These are phyloP conservation scores for Lypha dubia DNA, from an alignment of 2,888 invertebrate species.

Conservation along the genomic window DNA sequence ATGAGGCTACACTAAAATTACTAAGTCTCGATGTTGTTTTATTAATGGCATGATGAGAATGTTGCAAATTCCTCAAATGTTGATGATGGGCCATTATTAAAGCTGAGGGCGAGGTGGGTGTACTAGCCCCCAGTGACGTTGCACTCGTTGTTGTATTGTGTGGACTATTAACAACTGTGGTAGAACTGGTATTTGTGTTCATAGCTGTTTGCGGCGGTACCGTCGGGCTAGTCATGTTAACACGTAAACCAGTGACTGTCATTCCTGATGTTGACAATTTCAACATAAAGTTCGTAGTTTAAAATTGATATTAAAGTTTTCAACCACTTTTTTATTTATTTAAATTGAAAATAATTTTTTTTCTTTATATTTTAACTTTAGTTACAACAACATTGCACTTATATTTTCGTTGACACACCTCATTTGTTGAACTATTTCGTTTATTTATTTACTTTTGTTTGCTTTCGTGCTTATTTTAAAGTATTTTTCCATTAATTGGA, in stretches of 20 bases:
- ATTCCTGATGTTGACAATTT: constrained; percentile 83
- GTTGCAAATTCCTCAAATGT: constrained; percentile 75
- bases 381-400: constrained; percentile 74
- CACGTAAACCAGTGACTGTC: constrained; percentile 87
- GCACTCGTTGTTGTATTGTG: constrained; percentile 64
- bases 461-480: constrained; percentile 31
- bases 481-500: constrained; percentile 66
- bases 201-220: constrained; percentile 83
- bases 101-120: constrained; percentile 80
- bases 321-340: constrained; percentile 31
- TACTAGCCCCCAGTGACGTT: constrained; percentile 56
- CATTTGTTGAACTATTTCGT: constrained; percentile 2
- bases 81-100: constrained; percentile 79
- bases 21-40: constrained; percentile 88
- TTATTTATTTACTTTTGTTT: constrained; percentile 20
- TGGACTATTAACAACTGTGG: constrained; percentile 71
- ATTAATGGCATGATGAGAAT: constrained; percentile 79
- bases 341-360: not conserved
- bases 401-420: constrained; percentile 32
- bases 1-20: constrained; percentile 93
- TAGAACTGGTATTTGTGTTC: constrained; percentile 75
- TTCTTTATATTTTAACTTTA: constrained; percentile 49
- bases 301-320: constrained; percentile 8
- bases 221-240: constrained; percentile 86
- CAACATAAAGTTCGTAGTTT: constrained; percentile 78